Conservation (phyloP, 2,888 invertebrate genomes). For the Pseudanteris insignis region DNA sequence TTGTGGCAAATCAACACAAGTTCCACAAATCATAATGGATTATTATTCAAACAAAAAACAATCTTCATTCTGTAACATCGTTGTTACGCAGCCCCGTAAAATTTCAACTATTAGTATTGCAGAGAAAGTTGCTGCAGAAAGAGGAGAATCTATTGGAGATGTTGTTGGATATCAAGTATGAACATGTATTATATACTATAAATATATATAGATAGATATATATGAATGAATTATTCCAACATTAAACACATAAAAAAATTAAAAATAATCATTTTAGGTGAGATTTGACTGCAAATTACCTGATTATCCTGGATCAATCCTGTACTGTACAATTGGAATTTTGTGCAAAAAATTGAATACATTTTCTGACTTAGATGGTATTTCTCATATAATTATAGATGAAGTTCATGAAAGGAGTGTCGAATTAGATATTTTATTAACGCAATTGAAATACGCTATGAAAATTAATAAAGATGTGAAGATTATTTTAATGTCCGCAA, state of each 20-base stretch:
- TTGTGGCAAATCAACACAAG: constrained; percentile 79
- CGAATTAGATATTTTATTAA: constrained; percentile 74
- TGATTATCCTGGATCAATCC: constrained; percentile 69
- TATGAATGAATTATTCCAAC: too few species aligned
- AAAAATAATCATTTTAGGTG: constrained; percentile 16
- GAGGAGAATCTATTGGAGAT: constrained; percentile 73
- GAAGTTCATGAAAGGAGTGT: constrained; percentile 80
- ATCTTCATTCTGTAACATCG: constrained; percentile 68
- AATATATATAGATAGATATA: too few species aligned
- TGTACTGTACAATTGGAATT: constrained; percentile 78
- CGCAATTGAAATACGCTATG: constrained; percentile 71
- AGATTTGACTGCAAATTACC: constrained; percentile 70
- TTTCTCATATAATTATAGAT: constrained; percentile 77
- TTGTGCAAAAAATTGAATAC: constrained; percentile 67
- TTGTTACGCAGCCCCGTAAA: constrained; percentile 75
- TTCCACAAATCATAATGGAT: constrained; percentile 73
- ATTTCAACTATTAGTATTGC: constrained; percentile 77
- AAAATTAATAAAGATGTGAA: constrained; percentile 69
- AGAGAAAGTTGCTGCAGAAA: constrained; percentile 72
- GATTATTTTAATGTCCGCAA: constrained; percentile 79
- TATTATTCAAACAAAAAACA: constrained; percentile 62
- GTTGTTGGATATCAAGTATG: constrained; percentile 76
- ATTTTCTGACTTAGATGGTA: constrained; percentile 68
- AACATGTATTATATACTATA: too few species aligned
- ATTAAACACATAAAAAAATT: too few species aligned